A percentile compares a stretch with the other conserved stretches of the same genome.
These are phyloP conservation scores for Oreochromis grahami DNA, from an alignment of 2,797 vertebrate genomes.

Conservation along the genomic window DNA sequence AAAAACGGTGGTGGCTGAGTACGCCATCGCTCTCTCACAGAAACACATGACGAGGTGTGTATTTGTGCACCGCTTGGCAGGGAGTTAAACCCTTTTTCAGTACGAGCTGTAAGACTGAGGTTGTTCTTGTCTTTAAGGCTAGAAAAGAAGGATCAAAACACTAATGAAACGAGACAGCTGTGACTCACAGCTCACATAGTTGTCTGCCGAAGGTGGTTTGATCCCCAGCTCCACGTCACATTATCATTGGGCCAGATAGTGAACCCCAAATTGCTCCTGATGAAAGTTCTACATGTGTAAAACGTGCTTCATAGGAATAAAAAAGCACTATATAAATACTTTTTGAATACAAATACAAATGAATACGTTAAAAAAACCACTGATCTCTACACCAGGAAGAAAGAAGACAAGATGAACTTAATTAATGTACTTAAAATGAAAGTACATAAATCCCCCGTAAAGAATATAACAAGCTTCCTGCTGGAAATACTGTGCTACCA, in stretches of 20 bases:
- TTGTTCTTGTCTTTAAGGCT: background rate
- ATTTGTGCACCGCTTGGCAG: background rate
- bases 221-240: background rate
- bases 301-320: background rate
- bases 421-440: background rate
- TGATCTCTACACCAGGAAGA: background rate
- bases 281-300: background rate
- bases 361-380: background rate
- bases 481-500: fast-evolving
- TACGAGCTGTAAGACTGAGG: background rate
- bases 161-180: fast-evolving
- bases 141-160: background rate
- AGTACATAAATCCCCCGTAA: background rate
- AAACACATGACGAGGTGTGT: constrained; percentile 93
- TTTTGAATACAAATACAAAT: background rate
- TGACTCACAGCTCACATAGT: background rate
- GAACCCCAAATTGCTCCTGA: background rate
- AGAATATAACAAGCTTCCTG: background rate
- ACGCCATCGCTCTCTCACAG: constrained; percentile 90
- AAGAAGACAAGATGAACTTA: background rate
- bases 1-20: constrained; percentile 93
- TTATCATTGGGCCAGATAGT: background rate
- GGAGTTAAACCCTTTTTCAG: background rate
- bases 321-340: background rate
- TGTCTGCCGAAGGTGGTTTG: background rate